Evolutionary conservation across 2,888 invertebrate genomes (phyloP), one percentile per base, ranked within the genome.

Genomic region (Ditula angustiorana): DNA sequence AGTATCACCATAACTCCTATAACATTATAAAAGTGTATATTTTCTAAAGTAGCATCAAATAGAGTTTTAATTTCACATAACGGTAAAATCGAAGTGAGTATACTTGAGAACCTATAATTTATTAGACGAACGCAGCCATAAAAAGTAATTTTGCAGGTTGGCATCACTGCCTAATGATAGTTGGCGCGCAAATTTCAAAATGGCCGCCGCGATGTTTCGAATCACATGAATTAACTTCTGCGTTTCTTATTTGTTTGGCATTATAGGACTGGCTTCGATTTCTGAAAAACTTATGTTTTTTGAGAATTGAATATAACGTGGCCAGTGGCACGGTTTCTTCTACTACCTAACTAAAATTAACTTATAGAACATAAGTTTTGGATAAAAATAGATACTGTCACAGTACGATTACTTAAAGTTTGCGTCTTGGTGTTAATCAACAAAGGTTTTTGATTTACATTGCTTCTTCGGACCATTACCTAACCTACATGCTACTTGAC

Each of bases 111-210:
- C 82, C 86, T 73, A 79, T 85, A 89, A 90, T 90, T 89, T 88
- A 86, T 88, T 87, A 87, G 84, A 78, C 82, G 84, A 86, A 85
- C 79, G 86, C 85, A 82, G 81, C 86, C 79, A 79, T 83, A 90
- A 84, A 86, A 84, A 81, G 86, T 85, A 88, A 90, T 91, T 91
- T 90, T 79, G 76, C 78, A 90, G 83, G 89, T 89, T 90, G 89
- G 89, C 88, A 88, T 84, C 88, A 85, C 87, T 85, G 87, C 80
- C 83, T 91, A 90, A 90, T 90, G 90, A 91, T 90, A 87, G 88
- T 82, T 75, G 73, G 73, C 73, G 74, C 84, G 82, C 81, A 82
- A 87, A 90, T 84, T 86, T 84, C 84, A 90, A 90, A 84, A 90
- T 90, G 90, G 88, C 86, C 74, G 83, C 70, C 75, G 80, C 76